Conservation (phyloP, 2,113 vertebrate species). For the Nyctereutes procyonoides region DNA sequence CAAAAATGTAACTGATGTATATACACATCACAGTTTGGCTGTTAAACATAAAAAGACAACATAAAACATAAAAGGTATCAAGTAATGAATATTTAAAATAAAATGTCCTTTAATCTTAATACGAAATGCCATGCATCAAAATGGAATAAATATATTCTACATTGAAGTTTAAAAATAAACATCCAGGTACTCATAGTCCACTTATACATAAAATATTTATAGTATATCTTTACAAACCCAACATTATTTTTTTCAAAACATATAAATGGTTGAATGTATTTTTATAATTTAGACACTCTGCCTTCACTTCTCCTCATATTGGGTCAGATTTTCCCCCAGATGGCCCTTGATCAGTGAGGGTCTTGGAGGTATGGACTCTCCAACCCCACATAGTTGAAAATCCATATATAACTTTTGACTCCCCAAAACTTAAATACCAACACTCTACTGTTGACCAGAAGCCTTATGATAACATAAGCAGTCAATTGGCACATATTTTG, state of each 20-base stretch:
- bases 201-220: neutral
- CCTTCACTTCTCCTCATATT: neutral
- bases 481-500: neutral
- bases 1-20: accelerated
- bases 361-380: neutral
- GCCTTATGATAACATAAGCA: neutral
- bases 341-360: neutral
- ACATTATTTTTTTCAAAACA: neutral
- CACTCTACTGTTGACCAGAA: neutral
- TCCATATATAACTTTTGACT: neutral
- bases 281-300: neutral
- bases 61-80: neutral
- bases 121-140: neutral
- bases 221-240: neutral
- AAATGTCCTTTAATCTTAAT: neutral
- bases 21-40: neutral
- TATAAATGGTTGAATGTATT: neutral
- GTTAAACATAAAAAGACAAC: neutral
- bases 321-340: neutral
- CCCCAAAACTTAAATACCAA: neutral
- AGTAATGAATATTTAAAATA: neutral
- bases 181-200: neutral
- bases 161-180: neutral
- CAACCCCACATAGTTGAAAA: neutral
- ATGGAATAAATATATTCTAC: neutral